Percentiles rank a stretch among this genome's conserved stretches.
phyloP scores from a whole-genome alignment of 2,797 vertebrate genomes.

The Cuniculus paca region DNA sequence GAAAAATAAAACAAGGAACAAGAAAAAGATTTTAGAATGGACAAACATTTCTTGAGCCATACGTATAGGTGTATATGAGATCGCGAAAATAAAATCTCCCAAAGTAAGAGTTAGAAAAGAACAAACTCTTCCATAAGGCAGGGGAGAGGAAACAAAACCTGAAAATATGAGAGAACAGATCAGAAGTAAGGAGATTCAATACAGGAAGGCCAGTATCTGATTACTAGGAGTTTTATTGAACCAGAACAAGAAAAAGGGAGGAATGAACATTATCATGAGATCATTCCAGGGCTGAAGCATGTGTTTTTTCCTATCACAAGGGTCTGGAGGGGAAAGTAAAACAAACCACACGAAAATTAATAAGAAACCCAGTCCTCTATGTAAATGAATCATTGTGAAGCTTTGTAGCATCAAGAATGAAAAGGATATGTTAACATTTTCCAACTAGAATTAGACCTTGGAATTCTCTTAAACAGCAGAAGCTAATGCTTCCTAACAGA shows the following conservation, averaged over 20 bases:
- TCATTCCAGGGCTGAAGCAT: background rate
- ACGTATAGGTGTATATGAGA: background rate
- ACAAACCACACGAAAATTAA: background rate
- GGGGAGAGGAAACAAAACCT: background rate
- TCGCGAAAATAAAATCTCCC: background rate
- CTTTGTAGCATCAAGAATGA: background rate
- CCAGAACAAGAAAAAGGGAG: background rate
- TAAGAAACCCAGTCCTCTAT: background rate
- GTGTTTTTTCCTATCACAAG: conserved; percentile 6
- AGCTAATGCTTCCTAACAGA: background rate
- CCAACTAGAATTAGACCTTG: background rate
- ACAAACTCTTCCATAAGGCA: background rate
- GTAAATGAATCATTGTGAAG: background rate
- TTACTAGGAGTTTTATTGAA: background rate
- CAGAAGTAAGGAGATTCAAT: background rate
- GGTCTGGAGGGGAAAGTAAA: background rate
- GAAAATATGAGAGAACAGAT: background rate
- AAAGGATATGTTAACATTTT: background rate
- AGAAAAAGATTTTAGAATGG: conserved; percentile 27
- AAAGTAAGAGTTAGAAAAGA: conserved; percentile 20
- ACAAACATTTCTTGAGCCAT: background rate
- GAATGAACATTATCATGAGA: background rate
- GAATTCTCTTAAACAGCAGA: background rate
- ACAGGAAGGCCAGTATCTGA: background rate
- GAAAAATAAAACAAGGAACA: conserved; percentile 24